Evolutionary conservation across 2,113 vertebrate species (phyloP).

Genomic region (Arizona elegans): DNA sequence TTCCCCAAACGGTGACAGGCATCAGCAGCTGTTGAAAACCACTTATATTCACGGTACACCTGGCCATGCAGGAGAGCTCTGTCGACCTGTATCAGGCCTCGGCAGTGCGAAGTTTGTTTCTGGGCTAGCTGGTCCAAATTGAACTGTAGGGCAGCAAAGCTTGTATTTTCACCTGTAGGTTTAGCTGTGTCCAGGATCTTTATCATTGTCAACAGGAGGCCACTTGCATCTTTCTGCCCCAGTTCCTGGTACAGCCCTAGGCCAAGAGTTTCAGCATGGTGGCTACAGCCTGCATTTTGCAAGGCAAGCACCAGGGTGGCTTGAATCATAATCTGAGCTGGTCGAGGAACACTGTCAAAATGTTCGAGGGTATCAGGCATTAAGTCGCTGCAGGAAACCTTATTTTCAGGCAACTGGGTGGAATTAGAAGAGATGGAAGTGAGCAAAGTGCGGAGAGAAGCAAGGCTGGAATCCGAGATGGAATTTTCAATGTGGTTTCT

Average conservation of each 20-base stretch:
- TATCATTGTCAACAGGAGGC: slow-evolving; percentile 69
- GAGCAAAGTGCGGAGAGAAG: neutral
- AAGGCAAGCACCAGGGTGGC: too few relatives aligned
- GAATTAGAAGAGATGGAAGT: neutral
- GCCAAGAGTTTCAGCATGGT: slow-evolving; percentile 52
- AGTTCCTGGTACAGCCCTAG: slow-evolving; percentile 63
- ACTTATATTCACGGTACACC: neutral
- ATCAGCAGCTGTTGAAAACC: neutral
- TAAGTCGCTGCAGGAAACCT: slow-evolving; percentile 67
- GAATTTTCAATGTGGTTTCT: neutral
- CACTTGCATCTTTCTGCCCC: slow-evolving; percentile 60
- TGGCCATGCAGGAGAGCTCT: slow-evolving; percentile 54
- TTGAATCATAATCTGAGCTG: too few relatives aligned
- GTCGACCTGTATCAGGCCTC: slow-evolving; percentile 63
- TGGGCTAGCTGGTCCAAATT: slow-evolving; percentile 68
- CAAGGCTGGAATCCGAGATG: neutral
- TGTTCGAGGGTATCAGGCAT: slow-evolving; percentile 62
- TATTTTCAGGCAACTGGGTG: neutral
- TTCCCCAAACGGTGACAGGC: slow-evolving; percentile 66
- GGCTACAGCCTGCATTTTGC: too few relatives aligned
- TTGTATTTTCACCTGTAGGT: neutral
- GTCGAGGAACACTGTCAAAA: slow-evolving; percentile 55
- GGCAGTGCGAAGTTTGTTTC: slow-evolving; percentile 6
- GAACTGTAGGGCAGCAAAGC: slow-evolving; percentile 66
- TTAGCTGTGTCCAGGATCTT: slow-evolving; percentile 50